Percentiles rank a stretch among this genome's conserved stretches.
These are phyloP conservation scores for Probaryconus sp. DNA, from an alignment of 1,140 invertebrate genomes.

Conservation along the genomic window DNA sequence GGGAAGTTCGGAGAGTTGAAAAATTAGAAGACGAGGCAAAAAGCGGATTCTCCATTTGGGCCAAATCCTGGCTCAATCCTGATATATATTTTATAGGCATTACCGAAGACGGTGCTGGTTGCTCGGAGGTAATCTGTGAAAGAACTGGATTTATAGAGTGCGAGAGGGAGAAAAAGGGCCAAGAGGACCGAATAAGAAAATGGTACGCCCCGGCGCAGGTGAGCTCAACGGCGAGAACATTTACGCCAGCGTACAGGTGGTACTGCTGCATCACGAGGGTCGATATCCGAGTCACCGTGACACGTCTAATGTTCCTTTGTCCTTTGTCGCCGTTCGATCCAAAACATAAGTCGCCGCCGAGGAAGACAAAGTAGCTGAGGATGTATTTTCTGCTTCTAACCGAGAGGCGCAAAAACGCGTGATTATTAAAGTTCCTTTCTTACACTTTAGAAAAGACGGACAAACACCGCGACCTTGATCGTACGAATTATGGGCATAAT, in stretches of 20 bases:
- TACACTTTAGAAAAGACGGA: too few relatives aligned
- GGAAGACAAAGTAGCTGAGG: background rate
- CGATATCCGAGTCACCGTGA: slow-evolving; percentile 37
- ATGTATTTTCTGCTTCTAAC: background rate
- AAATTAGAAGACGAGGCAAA: slow-evolving; percentile 50
- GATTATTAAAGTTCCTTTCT: slow-evolving; percentile 39
- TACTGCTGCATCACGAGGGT: slow-evolving; percentile 43
- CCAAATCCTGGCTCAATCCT: slow-evolving; percentile 48
- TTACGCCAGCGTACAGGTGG: slow-evolving; percentile 25
- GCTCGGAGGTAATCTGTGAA: slow-evolving; percentile 50
- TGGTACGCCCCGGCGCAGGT: slow-evolving; percentile 15
- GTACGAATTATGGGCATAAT: slow-evolving; percentile 24
- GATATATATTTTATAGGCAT: slow-evolving; percentile 56
- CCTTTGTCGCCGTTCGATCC: background rate
- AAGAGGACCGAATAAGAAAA: slow-evolving; percentile 7
- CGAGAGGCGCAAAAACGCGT: background rate
- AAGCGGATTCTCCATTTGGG: slow-evolving; percentile 49
- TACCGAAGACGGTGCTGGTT: slow-evolving; percentile 52
- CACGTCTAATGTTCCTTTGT: slow-evolving; percentile 36
- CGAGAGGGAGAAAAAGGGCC: slow-evolving; percentile 5
- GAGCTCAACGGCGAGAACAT: slow-evolving; percentile 34
- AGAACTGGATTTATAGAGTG: slow-evolving; percentile 56
- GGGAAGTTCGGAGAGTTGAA: slow-evolving; percentile 26
- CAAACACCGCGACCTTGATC: slow-evolving; percentile 27
- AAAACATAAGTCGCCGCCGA: slow-evolving; percentile 26